Evolutionary conservation across 1,140 invertebrate genomes (phyloP), one percentile per base, ranked within the genome.

Genomic region (Homalodisca vitripennis): DNA sequence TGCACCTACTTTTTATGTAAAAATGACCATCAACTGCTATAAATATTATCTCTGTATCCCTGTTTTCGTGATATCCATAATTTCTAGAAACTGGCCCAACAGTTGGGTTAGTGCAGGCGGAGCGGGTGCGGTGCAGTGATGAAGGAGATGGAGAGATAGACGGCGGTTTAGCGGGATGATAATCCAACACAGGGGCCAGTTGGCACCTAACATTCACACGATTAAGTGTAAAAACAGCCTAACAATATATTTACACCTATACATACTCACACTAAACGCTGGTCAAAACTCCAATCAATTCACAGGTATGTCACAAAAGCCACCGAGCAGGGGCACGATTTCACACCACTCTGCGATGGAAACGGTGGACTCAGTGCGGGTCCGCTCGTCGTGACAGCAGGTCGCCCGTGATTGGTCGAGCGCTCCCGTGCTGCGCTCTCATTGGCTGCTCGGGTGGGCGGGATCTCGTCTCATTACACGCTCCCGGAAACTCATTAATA

Each of bases 231-330:
- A 60, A 60, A 12, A 22, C 13, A 6, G 14, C 10, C 55, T 12
- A 41, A 41, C 55, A 27, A 29, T 27, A 60, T 26, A 60, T 60
- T 60, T 60, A 60, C 55, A 60, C 55, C 48, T 53, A 53, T 13
- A 26, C 55, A 60, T 60, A 60, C 55, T 60, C 55, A 60, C 55
- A 27, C 55, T 60, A 60, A 60, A 60, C 26, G 55, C 24, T 30
- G 55, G 3, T 12, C 22, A 29, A 60, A 60, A 60, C 55, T 60
- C 22, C 24, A 30, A 27, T 30, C 55, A 60, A 60, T 60, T 60
- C 55, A 60, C 55, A 60, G 24, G 55, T 60, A 60, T 12, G 55
- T 60, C 14, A 60, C 14, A 60, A 60, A 60, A 60, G 55, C 55
- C 48, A 60, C 14, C 3, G 22, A 22, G 14, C 3, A 3, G 48